Evolutionary conservation across 2,113 vertebrate species (phyloP), one percentile per base, ranked within the genome.

Genomic region (Eolophus roseicapilla): DNA sequence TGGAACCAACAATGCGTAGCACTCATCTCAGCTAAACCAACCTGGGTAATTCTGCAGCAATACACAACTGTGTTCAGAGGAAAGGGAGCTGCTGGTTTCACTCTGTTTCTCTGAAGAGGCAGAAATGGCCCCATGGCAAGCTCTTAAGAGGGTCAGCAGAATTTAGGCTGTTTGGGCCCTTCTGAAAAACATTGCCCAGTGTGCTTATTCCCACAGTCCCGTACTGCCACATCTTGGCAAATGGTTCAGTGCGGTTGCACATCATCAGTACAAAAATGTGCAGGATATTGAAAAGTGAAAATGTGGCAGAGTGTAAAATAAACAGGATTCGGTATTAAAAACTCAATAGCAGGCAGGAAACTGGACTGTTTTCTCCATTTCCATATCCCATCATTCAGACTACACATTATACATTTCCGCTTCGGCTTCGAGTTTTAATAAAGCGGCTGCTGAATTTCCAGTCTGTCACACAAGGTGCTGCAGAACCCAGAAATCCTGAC

Each of bases 121-220:
- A 85, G 44, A 92, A 86, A 65, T 31, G 93, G 64, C 47, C 63
- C 63, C 59, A 63, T 70, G 82, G 79, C 85, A 82, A 93, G 53
- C 31, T 85, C 76, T 90, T 68, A 5, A 11, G 68, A 63, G 94
- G 78, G 85, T 78, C 92, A 95, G 93, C 73, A 82, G 64, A 93
- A 90, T 64, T 90, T 24, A 28, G 65, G 83, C 37, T 73, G 78
- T 87, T 77, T 39, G 75, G 85, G 55, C 63, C 59, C 53, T 83
- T 79, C 5, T 62, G 53, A 70, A 67, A 80, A 89, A 14, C 7
- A 9, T 39, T 87, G 71, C 71, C 71, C 7, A 0, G 43, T 6
- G 0, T 24, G 59, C 55, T 52, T 71, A 53, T 77, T 88, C 92
- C 89, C 57, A 86, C 90, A 94, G 64, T 33, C 73, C 69, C 2